Conservation (phyloP, 1,140 invertebrate species). For the Drosophila pectinifera region DNA sequence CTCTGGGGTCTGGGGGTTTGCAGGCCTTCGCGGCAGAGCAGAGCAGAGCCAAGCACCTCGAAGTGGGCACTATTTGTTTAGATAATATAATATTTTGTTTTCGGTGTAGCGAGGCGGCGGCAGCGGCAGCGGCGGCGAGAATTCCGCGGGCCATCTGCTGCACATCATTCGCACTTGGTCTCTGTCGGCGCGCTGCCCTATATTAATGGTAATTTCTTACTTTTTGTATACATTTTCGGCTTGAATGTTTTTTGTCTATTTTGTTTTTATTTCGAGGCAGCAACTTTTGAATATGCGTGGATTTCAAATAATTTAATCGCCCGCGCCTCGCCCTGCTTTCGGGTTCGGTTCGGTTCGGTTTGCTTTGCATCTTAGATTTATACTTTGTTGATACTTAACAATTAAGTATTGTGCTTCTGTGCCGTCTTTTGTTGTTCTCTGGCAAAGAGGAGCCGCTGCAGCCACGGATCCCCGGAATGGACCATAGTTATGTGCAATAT, state of each 20-base stretch:
- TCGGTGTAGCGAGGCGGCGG: constrained; percentile 32
- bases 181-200: constrained; percentile 80
- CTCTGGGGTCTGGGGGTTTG: too few species aligned
- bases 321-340: constrained; percentile 6
- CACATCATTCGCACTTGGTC: constrained; percentile 82
- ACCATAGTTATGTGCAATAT: neutral
- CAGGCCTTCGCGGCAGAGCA: too few species aligned
- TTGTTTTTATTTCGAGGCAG: constrained; percentile 69
- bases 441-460: neutral
- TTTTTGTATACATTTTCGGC: constrained; percentile 78
- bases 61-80: too few species aligned
- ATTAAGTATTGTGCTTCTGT: constrained; percentile 70
- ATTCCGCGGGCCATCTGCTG: constrained; percentile 79
- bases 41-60: neutral
- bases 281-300: constrained; percentile 57
- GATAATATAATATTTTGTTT: constrained; percentile 4
- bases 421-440: constrained; percentile 49
- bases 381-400: constrained; percentile 83
- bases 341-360: constrained; percentile 2
- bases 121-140: constrained; percentile 44
- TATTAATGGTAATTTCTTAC: constrained; percentile 83
- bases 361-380: constrained; percentile 72
- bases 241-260: constrained; percentile 71
- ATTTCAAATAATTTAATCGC: constrained; percentile 80
- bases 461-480: neutral